phyloP scores from a whole-genome alignment of 2,888 invertebrate species.

The Cheilosia urbana region DNA sequence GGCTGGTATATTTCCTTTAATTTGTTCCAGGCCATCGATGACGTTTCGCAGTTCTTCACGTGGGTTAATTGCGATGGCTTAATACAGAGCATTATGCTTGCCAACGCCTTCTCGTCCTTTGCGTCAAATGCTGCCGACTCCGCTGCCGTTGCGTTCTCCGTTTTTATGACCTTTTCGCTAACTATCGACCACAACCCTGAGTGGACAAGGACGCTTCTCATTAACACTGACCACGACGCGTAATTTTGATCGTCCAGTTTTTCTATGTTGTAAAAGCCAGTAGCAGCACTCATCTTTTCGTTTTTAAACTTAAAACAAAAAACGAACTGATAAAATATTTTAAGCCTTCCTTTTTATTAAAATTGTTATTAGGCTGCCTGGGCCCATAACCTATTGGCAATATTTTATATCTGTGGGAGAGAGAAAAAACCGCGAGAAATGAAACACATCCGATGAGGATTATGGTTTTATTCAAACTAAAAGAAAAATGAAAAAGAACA shows the following conservation, averaged over 20 bases:
- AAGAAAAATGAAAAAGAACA: no score
- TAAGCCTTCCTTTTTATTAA: not conserved
- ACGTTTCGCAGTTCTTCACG: conserved; percentile 67
- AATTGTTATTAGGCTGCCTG: not conserved
- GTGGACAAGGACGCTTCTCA: conserved; percentile 39
- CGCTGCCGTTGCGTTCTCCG: not conserved
- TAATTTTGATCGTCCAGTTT: conserved; percentile 34
- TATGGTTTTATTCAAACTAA: no score
- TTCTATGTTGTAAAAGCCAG: conserved; percentile 19
- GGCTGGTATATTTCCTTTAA: conserved; percentile 16
- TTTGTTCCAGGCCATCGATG: conserved; percentile 47
- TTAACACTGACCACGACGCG: conserved; percentile 28
- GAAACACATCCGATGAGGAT: no score
- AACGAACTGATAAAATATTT: not conserved
- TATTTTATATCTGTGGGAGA: no score
- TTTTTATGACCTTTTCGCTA: conserved; percentile 16
- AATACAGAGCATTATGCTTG: conserved; percentile 67
- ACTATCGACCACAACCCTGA: conserved; percentile 35
- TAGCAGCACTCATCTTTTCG: conserved; percentile 18
- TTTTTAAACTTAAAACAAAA: not conserved
- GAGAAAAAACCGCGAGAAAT: no score
- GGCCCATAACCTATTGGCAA: conserved; percentile 42
- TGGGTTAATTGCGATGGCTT: conserved; percentile 70
- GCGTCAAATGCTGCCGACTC: conserved; percentile 26
- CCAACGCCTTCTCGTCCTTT: conserved; percentile 71